Percentiles rank a stretch among this genome's conserved stretches.
Evolutionary conservation across 1,140 invertebrate species (phyloP).

Genomic region (Diabrotica virgifera): DNA sequence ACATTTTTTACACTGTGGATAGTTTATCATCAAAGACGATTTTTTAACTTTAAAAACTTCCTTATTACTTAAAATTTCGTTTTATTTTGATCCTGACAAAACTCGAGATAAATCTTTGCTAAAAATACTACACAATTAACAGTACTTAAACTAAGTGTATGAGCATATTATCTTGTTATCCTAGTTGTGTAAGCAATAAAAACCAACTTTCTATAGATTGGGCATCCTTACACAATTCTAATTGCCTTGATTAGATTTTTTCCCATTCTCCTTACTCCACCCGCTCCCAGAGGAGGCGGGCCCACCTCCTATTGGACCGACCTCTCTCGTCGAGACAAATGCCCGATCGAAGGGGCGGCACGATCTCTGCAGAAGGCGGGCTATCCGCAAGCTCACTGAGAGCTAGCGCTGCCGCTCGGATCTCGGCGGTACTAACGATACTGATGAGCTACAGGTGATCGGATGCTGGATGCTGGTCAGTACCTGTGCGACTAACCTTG

Average conservation of each 20-base stretch:
- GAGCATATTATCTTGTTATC: too few relatives aligned
- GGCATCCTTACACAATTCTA: slow-evolving; percentile 15
- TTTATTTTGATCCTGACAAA: too few relatives aligned
- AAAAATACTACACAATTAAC: too few relatives aligned
- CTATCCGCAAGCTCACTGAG: not conserved
- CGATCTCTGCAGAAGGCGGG: not conserved
- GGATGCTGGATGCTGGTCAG: slow-evolving; percentile 24
- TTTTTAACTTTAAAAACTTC: too few relatives aligned
- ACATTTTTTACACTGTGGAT: too few relatives aligned
- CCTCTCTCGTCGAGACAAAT: too few relatives aligned
- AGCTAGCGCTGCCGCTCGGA: slow-evolving; percentile 13
- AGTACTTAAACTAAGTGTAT: too few relatives aligned
- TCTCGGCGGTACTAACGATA: not conserved
- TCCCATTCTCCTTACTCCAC: not conserved
- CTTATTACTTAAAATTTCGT: too few relatives aligned
- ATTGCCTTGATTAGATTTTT: slow-evolving; percentile 14
- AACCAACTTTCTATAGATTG: too few relatives aligned
- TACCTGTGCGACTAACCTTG: slow-evolving; percentile 21
- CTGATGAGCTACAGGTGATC: slow-evolving; percentile 16
- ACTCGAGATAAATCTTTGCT: too few relatives aligned
- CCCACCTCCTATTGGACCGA: not conserved
- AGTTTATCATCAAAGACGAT: too few relatives aligned
- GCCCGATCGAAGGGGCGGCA: not conserved
- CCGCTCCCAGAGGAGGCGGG: not conserved
- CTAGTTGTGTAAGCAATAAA: too few relatives aligned